Evolutionary conservation across 2,797 vertebrate species (phyloP), one percentile per base, ranked within the genome.

Genomic region (Enteromius fasciolatus): DNA sequence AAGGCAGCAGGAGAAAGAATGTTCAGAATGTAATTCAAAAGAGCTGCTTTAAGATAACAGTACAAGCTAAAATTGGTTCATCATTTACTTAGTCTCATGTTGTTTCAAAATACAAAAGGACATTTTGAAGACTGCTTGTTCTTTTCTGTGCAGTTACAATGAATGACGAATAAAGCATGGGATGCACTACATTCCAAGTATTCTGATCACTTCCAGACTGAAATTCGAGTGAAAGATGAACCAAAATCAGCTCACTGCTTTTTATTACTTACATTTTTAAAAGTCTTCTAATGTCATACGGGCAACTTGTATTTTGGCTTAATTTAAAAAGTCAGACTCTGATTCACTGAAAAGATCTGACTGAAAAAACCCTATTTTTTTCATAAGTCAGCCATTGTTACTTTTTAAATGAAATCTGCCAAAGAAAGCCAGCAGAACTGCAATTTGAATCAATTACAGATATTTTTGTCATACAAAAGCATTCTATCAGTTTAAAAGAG

Each of bases 1-100:
- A 59, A 59, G 52, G 33, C 20, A 75, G 14, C 52, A 57, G n/a
- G 52, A 57, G 50, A 75, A 59, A 59, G 52, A 75, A 57, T 41
- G 52, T 17, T 36, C 0, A 3, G 50, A 54, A 75, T n/a, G 31
- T n/a, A 33, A 73, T 28, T 31, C 70, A 36, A 74, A 73, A 28
- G 28, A n/a, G 9, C 20, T 20, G n/a, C 54, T 54, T 74, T 15
- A 54, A 54, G 23, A 57, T 31, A 54, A 39, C 50, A 39, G 50
- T 57, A 39, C 50, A 39, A 52, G 5, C n/a, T 39, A 23, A 39
- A 75, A 39, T 57, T 15, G n/a, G 50, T 74, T 57, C 33, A 74
- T 57, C 18, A 23, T 57, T 23, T 74, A 15, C 12, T 74, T 14
- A 36, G 15, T 72, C 28, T 52, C 10, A n/a, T 33, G 0, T 52